Conservation (phyloP, 2,113 vertebrate species). For the Tragelaphus scriptus region DNA sequence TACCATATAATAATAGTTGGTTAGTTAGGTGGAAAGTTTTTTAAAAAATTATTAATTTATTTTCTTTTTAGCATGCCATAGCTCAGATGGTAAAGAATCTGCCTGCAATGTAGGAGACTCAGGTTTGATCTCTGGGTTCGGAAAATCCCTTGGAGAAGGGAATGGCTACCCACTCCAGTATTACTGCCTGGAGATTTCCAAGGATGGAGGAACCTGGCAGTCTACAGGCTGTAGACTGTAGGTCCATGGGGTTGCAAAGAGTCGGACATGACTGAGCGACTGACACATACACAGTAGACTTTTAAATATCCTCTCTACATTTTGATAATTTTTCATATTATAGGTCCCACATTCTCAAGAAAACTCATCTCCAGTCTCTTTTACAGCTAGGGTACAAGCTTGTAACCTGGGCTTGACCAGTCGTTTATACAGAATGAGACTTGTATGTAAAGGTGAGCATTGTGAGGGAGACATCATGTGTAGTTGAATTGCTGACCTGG, state of each 20-base stretch:
- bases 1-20: not conserved
- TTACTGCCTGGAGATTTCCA: not conserved
- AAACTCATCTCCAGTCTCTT: not conserved
- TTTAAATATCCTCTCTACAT: slow-evolving; percentile 1
- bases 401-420: not conserved
- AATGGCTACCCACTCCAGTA: not conserved
- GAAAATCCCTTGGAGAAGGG: not conserved
- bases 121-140: not conserved
- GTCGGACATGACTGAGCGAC: not conserved
- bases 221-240: not conserved
- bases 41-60: not conserved
- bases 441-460: not conserved
- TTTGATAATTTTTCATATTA: slow-evolving; percentile 29
- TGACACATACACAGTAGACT: not conserved
- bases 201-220: not conserved
- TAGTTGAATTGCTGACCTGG: not conserved
- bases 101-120: not conserved
- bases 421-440: not conserved
- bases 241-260: not conserved
- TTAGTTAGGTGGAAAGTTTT: not conserved
- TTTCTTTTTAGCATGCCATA: not conserved
- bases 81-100: not conserved
- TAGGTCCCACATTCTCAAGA: not conserved
- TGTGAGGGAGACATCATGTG: not conserved
- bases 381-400: not conserved